Evolutionary conservation across 92 coral and sea anemone species (phyloP).

Genomic region (Plumapathes pennacea): DNA sequence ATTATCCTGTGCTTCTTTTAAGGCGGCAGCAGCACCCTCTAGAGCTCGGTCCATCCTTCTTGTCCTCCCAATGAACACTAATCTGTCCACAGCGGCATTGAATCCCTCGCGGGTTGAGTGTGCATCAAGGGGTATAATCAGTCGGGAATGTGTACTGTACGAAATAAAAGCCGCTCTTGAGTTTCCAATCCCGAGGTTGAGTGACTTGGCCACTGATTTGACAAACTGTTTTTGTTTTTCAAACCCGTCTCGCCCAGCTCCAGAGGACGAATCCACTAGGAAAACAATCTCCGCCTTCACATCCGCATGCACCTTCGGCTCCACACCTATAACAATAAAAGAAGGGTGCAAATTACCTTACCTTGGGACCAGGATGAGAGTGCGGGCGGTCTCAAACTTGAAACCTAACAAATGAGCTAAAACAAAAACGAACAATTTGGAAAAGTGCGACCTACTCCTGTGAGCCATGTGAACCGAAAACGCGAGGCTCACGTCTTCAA

Average conservation of each 20-base stretch:
- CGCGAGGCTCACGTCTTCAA: too few relatives aligned
- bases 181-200: conserved; percentile 18
- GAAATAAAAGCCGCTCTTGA: conserved; percentile 33
- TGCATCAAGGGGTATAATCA: conserved; percentile 10
- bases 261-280: conserved; percentile 46
- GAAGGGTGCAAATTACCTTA: too few relatives aligned
- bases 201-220: conserved; percentile 26
- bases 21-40: conserved; percentile 25
- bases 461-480: too few relatives aligned
- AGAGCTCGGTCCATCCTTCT: conserved; percentile 68
- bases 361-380: too few relatives aligned
- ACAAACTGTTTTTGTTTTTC: conserved; percentile 50
- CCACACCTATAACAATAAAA: too few relatives aligned
- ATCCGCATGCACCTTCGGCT: too few relatives aligned
- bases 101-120: conserved; percentile 25
- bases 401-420: too few relatives aligned
- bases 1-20: conserved; percentile 15
- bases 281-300: conserved; percentile 56
- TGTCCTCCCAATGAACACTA: conserved; percentile 11
- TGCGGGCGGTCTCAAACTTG: too few relatives aligned
- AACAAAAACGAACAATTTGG: too few relatives aligned
- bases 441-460: too few relatives aligned
- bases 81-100: conserved; percentile 31
- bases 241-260: conserved; percentile 18
- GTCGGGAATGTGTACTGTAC: conserved; percentile 26